Evolutionary conservation across 2,113 vertebrate genomes (phyloP), one percentile per base, ranked within the genome.

Genomic region (Delphinapterus leucas): DNA sequence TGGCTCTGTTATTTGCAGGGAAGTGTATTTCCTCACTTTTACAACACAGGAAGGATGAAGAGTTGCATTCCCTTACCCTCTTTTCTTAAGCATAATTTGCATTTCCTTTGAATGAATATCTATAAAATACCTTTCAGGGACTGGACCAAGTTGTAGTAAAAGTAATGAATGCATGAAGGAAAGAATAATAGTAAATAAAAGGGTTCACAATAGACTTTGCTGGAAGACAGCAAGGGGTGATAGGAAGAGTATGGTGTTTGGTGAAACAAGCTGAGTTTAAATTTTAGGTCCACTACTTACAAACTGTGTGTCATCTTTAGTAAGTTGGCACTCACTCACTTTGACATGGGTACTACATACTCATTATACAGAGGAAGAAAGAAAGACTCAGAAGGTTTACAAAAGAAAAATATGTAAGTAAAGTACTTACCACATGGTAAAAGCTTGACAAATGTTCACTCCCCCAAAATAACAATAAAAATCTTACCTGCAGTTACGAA

Each of bases 81-180:
- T 79, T 73, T 36, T 79, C 26, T 79, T 33, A 93, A 83, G n/a
- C 1, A 31, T 63, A 76, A 17, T 38, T 94, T 41, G 13, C 26
- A 71, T 94, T 77, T 87, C 53, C 68, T 94, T 94, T 73, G 38
- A 87, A 47, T 82, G 87, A 71, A 68, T 67, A 77, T 63, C 86
- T 49, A 4, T 47, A 88, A 88, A 84, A 49, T 68, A 25, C 15
- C 6, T 79, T 93, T 74, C 65, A 88, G 47, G 47, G 6, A 60
- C 25, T 61, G 8, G 38, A 9, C 25, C 31, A 88, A 55, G n/a
- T 53, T 88, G 87, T 60, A 67, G 28, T 82, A 55, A 77, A 77
- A 36, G 21, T 65, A 33, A 68, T 10, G 14, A 84, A 47, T 23
- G 53, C 25, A 61, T 74, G 38, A 96, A 86, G 74, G 28, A 89